Evolutionary conservation across 2,113 vertebrate genomes (phyloP), one percentile per base, ranked within the genome.

Genomic region (Myotis davidii): DNA sequence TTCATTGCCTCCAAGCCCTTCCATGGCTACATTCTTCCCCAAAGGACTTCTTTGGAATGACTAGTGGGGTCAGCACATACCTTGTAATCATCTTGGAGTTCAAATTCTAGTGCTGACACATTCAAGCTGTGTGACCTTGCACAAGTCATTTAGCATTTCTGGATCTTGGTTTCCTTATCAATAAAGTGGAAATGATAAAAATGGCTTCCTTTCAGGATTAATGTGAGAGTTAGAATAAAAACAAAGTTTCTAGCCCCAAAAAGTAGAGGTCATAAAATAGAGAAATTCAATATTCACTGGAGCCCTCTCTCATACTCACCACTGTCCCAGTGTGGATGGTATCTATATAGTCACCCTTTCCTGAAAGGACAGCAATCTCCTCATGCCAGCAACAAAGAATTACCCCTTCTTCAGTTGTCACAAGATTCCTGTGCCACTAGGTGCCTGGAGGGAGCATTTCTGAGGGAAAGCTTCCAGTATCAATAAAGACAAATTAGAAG

Each of bases 401-500:
- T 16, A n/a, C 12, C 20, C 9, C 10, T 70, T 39, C 48, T 88
- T 2, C 4, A 56, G 45, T 9, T 59, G 2, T 5, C 21, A 5
- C 32, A n/a, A 48, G 29, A 69, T 61, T 85, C 85, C 27, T 50
- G 32, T 67, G 18, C 4, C 17, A 76, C 4, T 59, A 29, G 42
- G 1, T 86, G 6, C 37, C 27, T 91, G 7, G 0, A 85, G 39
- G 29, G 42, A 65, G 5, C 0, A 20, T 81, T 87, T 92, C 14
- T 70, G 0, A 39, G 6, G 12, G 34, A 14, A 87, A 39, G 1
- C 0, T 82, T 72, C 11, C 6, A 32, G 5, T 20, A 64, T 27
- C 23, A 56, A 50, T 39, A 87, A 54, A 85, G 7, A 27, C 90
- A 6, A 93, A 77, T 48, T 54, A 67, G 50, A 82, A 88, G 48